Evolutionary conservation across 2,888 invertebrate species (phyloP).

Genomic region (Eledona agricola): DNA sequence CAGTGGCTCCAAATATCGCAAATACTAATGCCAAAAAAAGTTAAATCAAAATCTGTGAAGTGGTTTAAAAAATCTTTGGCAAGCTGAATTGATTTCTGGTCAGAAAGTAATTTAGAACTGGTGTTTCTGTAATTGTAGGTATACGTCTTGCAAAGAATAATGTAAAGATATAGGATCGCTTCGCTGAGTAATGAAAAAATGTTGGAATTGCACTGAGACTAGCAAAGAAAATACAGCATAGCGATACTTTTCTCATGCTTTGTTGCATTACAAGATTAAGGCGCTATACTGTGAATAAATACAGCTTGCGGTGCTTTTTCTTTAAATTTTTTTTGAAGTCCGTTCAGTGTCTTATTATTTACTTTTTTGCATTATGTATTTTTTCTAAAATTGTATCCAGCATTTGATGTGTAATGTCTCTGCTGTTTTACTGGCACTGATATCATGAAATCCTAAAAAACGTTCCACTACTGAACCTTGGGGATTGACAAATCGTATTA

Average conservation of each 20-base stretch:
- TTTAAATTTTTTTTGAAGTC: too few species aligned
- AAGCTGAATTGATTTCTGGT: slow-evolving; percentile 36
- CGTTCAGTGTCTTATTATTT: slow-evolving; percentile 43
- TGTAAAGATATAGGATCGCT: slow-evolving; percentile 15
- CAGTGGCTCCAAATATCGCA: slow-evolving; percentile 39
- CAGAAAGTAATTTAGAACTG: slow-evolving; percentile 35
- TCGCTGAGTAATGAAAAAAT: slow-evolving; percentile 41
- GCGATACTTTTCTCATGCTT: neutral
- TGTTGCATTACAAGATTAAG: too few species aligned
- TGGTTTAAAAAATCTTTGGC: slow-evolving; percentile 38
- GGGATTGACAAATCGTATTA: slow-evolving; percentile 39
- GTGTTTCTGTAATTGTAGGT: slow-evolving; percentile 11
- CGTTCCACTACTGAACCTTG: too few species aligned
- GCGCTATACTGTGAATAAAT: too few species aligned
- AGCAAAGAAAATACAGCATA: slow-evolving; percentile 44
- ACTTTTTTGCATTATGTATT: slow-evolving; percentile 36
- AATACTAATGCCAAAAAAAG: slow-evolving; percentile 40
- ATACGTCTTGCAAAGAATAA: slow-evolving; percentile 1
- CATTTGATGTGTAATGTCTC: slow-evolving; percentile 19
- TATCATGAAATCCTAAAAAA: slow-evolving; percentile 45
- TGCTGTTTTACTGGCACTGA: slow-evolving; percentile 37
- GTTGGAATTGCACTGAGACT: slow-evolving; percentile 37
- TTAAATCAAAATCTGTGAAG: slow-evolving; percentile 42
- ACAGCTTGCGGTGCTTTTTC: too few species aligned
- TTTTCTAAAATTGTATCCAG: slow-evolving; percentile 28